Percentiles rank a stretch among this genome's conserved stretches.
Conservation (phyloP, 2,113 vertebrate genomes). For the Xyliphius kryptos region DNA sequence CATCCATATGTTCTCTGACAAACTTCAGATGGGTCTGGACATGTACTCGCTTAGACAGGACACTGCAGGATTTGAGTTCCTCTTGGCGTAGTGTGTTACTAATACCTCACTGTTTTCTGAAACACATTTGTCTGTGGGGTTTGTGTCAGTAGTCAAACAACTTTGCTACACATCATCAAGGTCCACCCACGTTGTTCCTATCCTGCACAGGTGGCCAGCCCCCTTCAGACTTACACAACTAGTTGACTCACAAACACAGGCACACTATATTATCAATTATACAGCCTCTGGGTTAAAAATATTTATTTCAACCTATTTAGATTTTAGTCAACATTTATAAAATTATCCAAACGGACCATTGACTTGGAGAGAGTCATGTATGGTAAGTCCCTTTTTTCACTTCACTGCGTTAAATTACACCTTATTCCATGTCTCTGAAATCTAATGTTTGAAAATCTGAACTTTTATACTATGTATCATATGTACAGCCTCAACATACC, state of each 20-base stretch:
- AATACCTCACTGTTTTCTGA: neutral
- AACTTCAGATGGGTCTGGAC: too few species aligned
- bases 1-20: too few species aligned
- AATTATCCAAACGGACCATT: too few species aligned
- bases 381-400: neutral
- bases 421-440: too few species aligned
- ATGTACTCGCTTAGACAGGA: too few species aligned
- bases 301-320: slow-evolving; percentile 18
- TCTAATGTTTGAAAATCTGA: too few species aligned
- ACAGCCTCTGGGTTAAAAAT: slow-evolving; percentile 26
- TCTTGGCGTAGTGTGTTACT: too few species aligned
- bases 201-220: slow-evolving; percentile 41
- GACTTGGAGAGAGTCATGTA: too few species aligned
- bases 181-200: slow-evolving; percentile 43
- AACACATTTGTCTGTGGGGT: slow-evolving; percentile 21
- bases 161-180: slow-evolving; percentile 38
- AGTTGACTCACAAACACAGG: slow-evolving; percentile 29
- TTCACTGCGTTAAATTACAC: too few species aligned
- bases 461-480: too few species aligned
- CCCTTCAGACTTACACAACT: slow-evolving; percentile 33
- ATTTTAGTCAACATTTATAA: neutral
- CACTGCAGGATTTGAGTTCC: too few species aligned
- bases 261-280: slow-evolving; percentile 31
- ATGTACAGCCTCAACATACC: too few species aligned
- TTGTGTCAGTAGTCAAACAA: slow-evolving; percentile 34